Evolutionary conservation across 2,113 vertebrate species (phyloP).

Genomic region (Etia nguti): DNA sequence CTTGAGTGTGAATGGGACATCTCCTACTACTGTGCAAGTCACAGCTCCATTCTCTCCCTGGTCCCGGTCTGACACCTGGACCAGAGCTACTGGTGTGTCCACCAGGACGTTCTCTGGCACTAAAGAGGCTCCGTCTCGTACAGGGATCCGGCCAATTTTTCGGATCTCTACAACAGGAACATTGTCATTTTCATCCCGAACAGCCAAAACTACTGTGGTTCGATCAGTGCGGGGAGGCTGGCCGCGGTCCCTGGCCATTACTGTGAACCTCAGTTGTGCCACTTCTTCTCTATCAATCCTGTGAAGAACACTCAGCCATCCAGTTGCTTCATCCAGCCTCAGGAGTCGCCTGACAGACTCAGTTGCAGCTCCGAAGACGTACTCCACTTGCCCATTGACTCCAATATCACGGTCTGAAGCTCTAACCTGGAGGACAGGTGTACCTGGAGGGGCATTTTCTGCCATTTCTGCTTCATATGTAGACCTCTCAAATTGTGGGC

Average conservation of each 20-base stretch:
- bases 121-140: conserved; percentile 85
- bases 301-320: conserved; percentile 93
- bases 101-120: conserved; percentile 93
- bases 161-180: conserved; percentile 91
- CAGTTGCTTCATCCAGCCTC: conserved; percentile 86
- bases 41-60: conserved; percentile 95
- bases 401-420: conserved; percentile 89
- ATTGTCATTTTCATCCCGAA: conserved; percentile 94
- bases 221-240: conserved; percentile 90
- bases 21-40: conserved; percentile 92
- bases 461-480: conserved; percentile 91
- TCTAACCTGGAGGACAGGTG: conserved; percentile 89
- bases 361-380: conserved; percentile 89
- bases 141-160: conserved; percentile 91
- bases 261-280: conserved; percentile 86
- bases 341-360: conserved; percentile 87
- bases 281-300: conserved; percentile 94
- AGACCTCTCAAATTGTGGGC: conserved; percentile 89
- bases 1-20: conserved; percentile 94
- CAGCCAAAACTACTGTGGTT: conserved; percentile 86
- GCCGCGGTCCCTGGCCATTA: conserved; percentile 88
- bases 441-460: conserved; percentile 91
- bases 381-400: conserved; percentile 95
- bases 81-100: conserved; percentile 91
- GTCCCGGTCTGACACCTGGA: conserved; percentile 93